Evolutionary conservation across 2,113 vertebrate genomes (phyloP).

Genomic region (Elachura formosa): DNA sequence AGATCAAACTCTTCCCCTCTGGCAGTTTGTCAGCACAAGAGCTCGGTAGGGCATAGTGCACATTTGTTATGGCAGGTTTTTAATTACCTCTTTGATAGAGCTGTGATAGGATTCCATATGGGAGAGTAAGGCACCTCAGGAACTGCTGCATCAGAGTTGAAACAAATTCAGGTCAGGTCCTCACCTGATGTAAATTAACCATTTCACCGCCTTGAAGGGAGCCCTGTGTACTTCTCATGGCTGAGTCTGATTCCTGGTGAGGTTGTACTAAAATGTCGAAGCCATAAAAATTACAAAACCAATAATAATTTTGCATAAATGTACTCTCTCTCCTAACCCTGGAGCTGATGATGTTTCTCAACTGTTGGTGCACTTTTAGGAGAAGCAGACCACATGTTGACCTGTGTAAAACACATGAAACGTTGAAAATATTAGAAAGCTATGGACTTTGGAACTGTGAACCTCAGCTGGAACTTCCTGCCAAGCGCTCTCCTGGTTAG

Average conservation of each 20-base stretch:
- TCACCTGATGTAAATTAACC: slow-evolving; percentile 57
- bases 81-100: slow-evolving; percentile 42
- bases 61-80: slow-evolving; percentile 62
- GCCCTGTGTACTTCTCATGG: neutral
- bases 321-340: neutral
- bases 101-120: slow-evolving; percentile 38
- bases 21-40: slow-evolving; percentile 42
- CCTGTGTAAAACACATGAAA: slow-evolving; percentile 27
- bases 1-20: slow-evolving; percentile 52
- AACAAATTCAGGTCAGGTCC: slow-evolving; percentile 46
- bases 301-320: neutral
- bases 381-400: slow-evolving; percentile 19
- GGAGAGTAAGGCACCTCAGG: neutral
- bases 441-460: slow-evolving; percentile 49
- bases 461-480: slow-evolving; percentile 69
- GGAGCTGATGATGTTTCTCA: neutral
- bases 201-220: neutral
- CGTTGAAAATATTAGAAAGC: slow-evolving; percentile 60
- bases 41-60: slow-evolving; percentile 50
- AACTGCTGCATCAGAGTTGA: neutral
- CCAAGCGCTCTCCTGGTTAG: neutral
- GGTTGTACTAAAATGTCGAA: neutral
- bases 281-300: neutral
- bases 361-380: slow-evolving; percentile 3
- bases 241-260: neutral